Conservation (phyloP, 2,888 invertebrate genomes). For the Cantharis rustica region DNA sequence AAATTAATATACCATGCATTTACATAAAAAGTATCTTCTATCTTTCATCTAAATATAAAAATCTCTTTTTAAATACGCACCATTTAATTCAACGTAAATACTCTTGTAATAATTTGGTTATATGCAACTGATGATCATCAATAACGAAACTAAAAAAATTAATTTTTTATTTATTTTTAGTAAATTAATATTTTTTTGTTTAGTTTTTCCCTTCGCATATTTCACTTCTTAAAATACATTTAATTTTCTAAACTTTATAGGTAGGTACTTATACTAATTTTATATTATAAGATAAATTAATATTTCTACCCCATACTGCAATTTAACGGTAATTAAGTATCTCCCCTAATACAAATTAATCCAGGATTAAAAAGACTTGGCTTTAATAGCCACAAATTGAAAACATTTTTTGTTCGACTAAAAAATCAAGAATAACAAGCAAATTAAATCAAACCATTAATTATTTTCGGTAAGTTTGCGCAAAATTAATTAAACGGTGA, state of each 20-base stretch:
- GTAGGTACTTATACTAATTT: neutral
- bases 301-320: neutral
- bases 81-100: neutral
- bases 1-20: neutral
- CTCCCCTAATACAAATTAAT: conserved; percentile 21
- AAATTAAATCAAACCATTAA: neutral
- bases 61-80: too few relatives aligned
- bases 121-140: too few relatives aligned
- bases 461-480: neutral
- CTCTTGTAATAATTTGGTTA: neutral
- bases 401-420: neutral
- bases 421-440: neutral
- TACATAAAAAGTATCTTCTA: too few relatives aligned
- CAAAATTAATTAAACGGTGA: neutral
- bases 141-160: too few relatives aligned
- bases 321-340: conserved; percentile 21
- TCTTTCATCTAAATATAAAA: too few relatives aligned
- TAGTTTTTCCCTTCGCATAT: too few relatives aligned
- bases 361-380: conserved; percentile 31
- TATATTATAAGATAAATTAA: neutral
- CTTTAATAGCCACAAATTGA: conserved; percentile 35
- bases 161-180: too few relatives aligned
- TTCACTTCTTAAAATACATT: neutral
- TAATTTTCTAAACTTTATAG: neutral
- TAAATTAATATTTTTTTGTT: too few relatives aligned